Conservation (phyloP, 2,797 vertebrate species). For the Myotis vivesi region DNA sequence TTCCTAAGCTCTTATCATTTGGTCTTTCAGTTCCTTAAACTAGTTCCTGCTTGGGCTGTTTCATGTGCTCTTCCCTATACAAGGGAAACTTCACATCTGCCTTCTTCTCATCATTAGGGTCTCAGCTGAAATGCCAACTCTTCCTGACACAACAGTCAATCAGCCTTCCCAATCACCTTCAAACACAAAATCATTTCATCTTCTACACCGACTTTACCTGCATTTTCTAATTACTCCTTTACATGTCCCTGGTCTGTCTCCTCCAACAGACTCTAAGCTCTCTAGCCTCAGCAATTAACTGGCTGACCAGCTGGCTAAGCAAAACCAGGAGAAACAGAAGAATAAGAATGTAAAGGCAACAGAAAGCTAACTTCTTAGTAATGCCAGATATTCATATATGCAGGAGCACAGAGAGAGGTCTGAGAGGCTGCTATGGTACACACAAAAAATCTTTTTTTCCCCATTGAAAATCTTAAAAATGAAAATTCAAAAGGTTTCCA, state of each 20-base stretch:
- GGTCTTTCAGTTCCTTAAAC: background rate
- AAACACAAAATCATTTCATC: background rate
- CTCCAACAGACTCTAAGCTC: background rate
- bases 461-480: constrained; percentile 21
- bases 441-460: background rate
- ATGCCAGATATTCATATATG: background rate
- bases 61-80: background rate
- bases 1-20: background rate
- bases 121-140: background rate
- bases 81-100: background rate
- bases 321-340: background rate
- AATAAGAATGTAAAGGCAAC: background rate
- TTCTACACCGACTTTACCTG: background rate
- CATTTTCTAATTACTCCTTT: background rate
- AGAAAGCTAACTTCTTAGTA: background rate
- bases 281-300: background rate
- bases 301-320: background rate
- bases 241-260: background rate
- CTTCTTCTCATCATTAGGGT: background rate
- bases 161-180: background rate
- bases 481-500: constrained; percentile 18
- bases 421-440: background rate
- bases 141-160: background rate
- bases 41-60: background rate
- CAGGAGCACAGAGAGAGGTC: background rate